phyloP scores from a whole-genome alignment of 2,888 invertebrate species.

The Hecatera dysodea region DNA sequence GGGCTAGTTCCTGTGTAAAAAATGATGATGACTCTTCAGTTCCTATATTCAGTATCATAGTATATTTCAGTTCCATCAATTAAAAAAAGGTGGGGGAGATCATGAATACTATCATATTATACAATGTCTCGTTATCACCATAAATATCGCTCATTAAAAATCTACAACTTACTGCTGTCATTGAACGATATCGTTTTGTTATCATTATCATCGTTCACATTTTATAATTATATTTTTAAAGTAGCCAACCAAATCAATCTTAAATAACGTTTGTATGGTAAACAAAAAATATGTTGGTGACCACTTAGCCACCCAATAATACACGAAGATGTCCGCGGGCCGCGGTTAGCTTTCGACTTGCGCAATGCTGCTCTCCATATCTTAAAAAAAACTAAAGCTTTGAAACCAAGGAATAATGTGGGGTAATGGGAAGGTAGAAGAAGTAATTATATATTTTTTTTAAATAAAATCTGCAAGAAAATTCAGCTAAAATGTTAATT shows the following conservation, averaged over 20 bases:
- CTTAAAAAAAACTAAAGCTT: not conserved
- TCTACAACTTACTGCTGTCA: constrained; percentile 29
- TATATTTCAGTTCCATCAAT: not conserved
- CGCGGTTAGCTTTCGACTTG: not conserved
- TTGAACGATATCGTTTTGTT: constrained; percentile 42
- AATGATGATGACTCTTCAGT: not conserved
- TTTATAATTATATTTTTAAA: not conserved
- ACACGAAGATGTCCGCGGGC: constrained; percentile 6
- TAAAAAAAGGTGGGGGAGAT: not conserved
- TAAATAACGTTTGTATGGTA: not conserved
- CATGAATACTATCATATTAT: not conserved
- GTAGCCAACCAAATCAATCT: not conserved
- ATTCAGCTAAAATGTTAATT: no score
- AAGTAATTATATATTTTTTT: no score
- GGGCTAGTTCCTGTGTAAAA: not conserved
- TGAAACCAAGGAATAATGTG: not conserved
- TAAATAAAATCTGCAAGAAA: no score
- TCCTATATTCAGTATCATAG: not conserved
- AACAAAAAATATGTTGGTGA: not conserved
- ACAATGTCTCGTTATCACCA: constrained; percentile 4
- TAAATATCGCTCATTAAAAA: constrained; percentile 16
- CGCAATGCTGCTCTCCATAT: not conserved
- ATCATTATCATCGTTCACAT: not conserved
- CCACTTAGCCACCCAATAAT: not conserved
- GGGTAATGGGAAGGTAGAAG: not conserved